These are phyloP conservation scores for Eupelmus urozonus DNA, from an alignment of 2,888 invertebrate species.

Conservation along the genomic window DNA sequence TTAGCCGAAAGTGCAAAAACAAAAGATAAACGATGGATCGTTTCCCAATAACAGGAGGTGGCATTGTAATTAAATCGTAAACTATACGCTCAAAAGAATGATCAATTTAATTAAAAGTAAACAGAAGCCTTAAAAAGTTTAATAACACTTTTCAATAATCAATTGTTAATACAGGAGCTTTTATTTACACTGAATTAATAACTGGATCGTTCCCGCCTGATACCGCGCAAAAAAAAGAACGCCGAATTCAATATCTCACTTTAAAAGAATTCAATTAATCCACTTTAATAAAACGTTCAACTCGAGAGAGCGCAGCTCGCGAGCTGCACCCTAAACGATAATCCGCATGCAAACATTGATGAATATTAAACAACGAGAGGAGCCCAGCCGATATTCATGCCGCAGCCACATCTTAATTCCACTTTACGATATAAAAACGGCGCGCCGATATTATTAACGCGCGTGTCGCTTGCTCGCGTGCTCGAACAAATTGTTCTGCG, in stretches of 20 bases:
- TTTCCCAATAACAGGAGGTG: background rate
- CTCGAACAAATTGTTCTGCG: conserved; percentile 45
- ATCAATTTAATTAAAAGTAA: conserved; percentile 30
- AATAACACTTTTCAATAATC: conserved; percentile 19
- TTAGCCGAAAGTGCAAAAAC: too few species aligned
- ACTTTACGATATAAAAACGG: conserved; percentile 42
- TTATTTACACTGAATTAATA: conserved; percentile 29
- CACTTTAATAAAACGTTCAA: background rate
- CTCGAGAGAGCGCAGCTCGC: background rate
- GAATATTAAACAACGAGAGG: background rate
- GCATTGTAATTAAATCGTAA: background rate
- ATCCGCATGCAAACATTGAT: background rate
- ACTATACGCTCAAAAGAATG: background rate
- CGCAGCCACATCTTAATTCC: background rate
- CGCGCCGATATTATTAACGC: background rate
- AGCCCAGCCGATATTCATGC: background rate
- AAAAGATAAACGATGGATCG: background rate
- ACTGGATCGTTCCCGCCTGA: background rate
- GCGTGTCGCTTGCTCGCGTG: background rate
- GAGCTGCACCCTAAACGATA: background rate
- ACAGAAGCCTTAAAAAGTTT: background rate
- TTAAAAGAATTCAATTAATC: background rate
- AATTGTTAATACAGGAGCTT: background rate
- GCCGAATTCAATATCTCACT: background rate
- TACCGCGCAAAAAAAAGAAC: background rate